Conservation (phyloP, 2,113 vertebrate species). For the Podarcis cretensis region DNA sequence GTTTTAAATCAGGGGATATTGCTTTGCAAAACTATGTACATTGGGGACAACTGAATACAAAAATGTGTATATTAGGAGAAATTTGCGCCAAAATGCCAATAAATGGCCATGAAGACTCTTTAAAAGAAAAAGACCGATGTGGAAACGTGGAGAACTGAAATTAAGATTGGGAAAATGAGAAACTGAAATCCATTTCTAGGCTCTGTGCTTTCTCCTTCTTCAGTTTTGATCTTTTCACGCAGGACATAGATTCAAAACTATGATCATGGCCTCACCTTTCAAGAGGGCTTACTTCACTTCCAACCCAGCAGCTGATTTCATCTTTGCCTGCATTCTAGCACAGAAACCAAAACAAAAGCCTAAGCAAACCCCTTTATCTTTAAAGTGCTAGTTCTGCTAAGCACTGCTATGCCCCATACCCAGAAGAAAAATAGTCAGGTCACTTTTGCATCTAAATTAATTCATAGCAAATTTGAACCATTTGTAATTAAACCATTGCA, state of each 20-base stretch:
- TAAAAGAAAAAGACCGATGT: no score
- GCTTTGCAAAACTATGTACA: no score
- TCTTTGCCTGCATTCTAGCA: background rate
- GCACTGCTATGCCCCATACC: background rate
- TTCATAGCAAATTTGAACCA: background rate
- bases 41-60: no score
- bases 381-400: background rate
- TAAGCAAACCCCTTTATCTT: background rate
- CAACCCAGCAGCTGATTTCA: background rate
- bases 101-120: no score
- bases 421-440: background rate
- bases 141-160: no score
- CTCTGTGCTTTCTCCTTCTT: background rate
- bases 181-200: no score
- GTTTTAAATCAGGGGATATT: no score
- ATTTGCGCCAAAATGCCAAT: no score
- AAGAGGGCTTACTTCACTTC: background rate
- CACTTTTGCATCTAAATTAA: background rate
- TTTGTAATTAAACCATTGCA: background rate
- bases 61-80: no score
- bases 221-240: background rate
- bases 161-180: no score
- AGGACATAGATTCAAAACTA: background rate
- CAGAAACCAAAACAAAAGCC: background rate
- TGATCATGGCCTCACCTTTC: background rate